Base-by-base conservation (phyloP, 2,113 vertebrate genomes). In the Anser brachyrhynchus region DNA sequence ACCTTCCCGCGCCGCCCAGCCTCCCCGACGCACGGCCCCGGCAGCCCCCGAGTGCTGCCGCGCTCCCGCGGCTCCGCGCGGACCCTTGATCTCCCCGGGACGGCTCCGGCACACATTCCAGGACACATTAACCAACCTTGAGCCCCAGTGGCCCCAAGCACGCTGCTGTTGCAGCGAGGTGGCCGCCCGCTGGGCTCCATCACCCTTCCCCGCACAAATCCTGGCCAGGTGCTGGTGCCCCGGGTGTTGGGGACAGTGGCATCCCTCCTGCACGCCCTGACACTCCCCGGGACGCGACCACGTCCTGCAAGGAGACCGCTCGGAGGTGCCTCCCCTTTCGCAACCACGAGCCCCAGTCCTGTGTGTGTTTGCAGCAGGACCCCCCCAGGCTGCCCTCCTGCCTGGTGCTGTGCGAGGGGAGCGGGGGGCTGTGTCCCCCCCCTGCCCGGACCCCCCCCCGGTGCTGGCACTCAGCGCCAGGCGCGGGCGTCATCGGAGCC, bases 91-190 rank as follows among this genome's bases (percentile, higher is more conserved):
- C 92, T 83, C 88, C 64, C 92, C 39, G 52, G 88, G 87, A 80
- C 20, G 83, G 91, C 96, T 72, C 91, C 44, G 23, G 57, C 15
- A 2, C 88, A 19, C 95, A 92, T 96, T 97, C 96, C 96, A 69
- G 80, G 77, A 93, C 90, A 92, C 88, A 92, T 93, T 77, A 85
- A 92, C 82, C 92, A 84, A 85, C 84, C 51, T 23, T 44, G 35
- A 65, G 41, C 84, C 65, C 77, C 70, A 62, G 43, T 23, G 72
- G 57, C 80, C 80, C 64, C 81, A 4, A 19, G 7, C 86, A 78
- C 16, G 7, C 23, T 16, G 26, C 26, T 13, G 26, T 29, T 29
- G 62, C 16, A 17, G 54, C 29, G 17, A 57, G 54, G 54, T 31
- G 14, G 54, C 54, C 29, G 26, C 37, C 12, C 7, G 4, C 43